Evolutionary conservation across 2,888 invertebrate species (phyloP).

Genomic region (Spisula solida): DNA sequence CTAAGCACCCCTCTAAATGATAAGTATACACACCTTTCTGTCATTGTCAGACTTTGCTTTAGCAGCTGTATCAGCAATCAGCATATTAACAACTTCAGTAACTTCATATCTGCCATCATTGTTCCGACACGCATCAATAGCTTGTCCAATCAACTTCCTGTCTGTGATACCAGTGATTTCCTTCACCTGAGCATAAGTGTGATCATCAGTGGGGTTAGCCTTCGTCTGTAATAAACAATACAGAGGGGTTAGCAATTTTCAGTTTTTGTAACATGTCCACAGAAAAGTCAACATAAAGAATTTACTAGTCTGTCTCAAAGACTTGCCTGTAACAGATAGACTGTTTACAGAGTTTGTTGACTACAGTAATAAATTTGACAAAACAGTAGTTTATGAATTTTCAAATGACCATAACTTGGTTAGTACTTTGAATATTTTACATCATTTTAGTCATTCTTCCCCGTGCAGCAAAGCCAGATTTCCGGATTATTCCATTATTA

Average conservation of each 20-base stretch:
- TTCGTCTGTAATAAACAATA: slow-evolving; percentile 53
- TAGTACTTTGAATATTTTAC: too few relatives aligned
- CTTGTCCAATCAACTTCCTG: slow-evolving; percentile 81
- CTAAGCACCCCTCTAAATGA: too few relatives aligned
- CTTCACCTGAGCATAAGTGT: slow-evolving; percentile 77
- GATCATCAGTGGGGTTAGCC: slow-evolving; percentile 50
- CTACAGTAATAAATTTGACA: too few relatives aligned
- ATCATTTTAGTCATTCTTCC: too few relatives aligned
- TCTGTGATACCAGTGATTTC: slow-evolving; percentile 85
- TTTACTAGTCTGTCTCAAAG: too few relatives aligned
- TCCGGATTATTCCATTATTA: too few relatives aligned
- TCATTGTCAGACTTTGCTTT: slow-evolving; percentile 35
- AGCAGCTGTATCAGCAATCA: slow-evolving; percentile 76
- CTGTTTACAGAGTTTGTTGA: too few relatives aligned
- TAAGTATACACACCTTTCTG: slow-evolving; percentile 14
- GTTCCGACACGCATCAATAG: slow-evolving; percentile 85
- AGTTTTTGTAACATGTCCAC: background rate
- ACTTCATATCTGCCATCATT: slow-evolving; percentile 85
- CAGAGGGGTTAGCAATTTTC: background rate
- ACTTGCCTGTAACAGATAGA: background rate
- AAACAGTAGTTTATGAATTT: too few relatives aligned
- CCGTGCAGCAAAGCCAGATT: too few relatives aligned
- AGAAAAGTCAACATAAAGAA: too few relatives aligned
- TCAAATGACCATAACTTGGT: too few relatives aligned
- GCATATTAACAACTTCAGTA: slow-evolving; percentile 85